Conservation (phyloP, 2,113 vertebrate species). For the Erythrocercus mccallii region DNA sequence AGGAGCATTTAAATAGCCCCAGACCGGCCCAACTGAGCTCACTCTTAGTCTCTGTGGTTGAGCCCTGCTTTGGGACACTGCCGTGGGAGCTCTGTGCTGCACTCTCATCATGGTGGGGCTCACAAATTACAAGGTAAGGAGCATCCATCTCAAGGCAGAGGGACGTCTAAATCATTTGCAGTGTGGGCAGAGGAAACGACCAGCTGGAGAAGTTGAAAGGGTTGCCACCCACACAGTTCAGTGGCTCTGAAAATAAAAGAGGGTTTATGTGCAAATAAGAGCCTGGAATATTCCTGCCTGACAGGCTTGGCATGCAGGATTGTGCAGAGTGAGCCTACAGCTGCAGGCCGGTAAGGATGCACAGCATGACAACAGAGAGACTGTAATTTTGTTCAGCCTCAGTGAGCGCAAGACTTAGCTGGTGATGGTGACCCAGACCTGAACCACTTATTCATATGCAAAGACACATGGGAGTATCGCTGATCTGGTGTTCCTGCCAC, state of each 20-base stretch:
- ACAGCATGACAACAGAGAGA: neutral
- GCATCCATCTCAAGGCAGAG: neutral
- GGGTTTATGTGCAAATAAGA: neutral
- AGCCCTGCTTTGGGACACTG: neutral
- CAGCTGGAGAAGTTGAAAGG: neutral
- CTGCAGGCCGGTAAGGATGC: accelerated
- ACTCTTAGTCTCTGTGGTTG: accelerated
- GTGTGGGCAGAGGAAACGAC: neutral
- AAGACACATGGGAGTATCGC: neutral
- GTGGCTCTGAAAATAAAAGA: neutral
- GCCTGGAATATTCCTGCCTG: neutral
- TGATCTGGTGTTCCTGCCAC: neutral
- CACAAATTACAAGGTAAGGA: neutral
- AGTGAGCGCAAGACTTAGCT: neutral
- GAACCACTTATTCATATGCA: neutral
- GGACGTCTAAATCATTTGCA: neutral
- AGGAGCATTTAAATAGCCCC: neutral
- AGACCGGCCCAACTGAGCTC: accelerated
- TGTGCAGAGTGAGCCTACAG: neutral
- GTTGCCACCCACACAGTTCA: neutral
- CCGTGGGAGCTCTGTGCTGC: neutral
- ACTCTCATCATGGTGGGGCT: neutral
- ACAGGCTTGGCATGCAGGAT: accelerated
- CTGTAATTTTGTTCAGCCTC: neutral
- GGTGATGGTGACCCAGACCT: neutral